Conservation (phyloP, 2,113 vertebrate species). For the Epinephelus cyanopodus region DNA sequence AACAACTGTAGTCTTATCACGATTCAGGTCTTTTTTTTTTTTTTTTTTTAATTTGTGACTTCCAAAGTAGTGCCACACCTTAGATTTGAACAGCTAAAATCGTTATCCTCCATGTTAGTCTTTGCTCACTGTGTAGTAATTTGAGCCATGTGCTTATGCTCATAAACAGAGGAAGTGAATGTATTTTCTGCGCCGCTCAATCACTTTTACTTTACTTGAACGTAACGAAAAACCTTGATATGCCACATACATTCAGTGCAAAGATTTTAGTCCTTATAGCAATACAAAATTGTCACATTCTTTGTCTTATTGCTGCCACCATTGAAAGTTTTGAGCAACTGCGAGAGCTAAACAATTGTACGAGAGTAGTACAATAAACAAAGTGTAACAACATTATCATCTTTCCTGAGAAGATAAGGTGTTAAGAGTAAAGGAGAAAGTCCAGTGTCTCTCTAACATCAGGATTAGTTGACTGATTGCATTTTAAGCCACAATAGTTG, state of each 20-base stretch:
- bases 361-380: background rate
- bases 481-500: background rate
- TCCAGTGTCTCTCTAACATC: constrained; percentile 11
- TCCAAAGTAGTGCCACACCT: constrained; percentile 6
- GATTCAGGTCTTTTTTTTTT: background rate
- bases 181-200: background rate
- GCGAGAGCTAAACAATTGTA: background rate
- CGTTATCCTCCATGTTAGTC: background rate
- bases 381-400: background rate
- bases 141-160: background rate
- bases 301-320: background rate
- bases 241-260: background rate
- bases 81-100: background rate
- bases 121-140: background rate
- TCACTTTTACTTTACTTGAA: background rate
- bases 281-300: too few relatives aligned
- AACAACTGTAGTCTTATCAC: background rate
- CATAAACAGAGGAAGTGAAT: background rate
- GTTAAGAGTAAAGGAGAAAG: background rate
- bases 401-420: constrained; percentile 8
- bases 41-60: background rate
- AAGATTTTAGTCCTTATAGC: background rate
- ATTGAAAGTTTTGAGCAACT: constrained; percentile 1
- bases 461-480: constrained; percentile 13
- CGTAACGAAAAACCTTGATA: background rate